phyloP scores from a whole-genome alignment of 2,797 vertebrate species.

The Lemur catta region DNA sequence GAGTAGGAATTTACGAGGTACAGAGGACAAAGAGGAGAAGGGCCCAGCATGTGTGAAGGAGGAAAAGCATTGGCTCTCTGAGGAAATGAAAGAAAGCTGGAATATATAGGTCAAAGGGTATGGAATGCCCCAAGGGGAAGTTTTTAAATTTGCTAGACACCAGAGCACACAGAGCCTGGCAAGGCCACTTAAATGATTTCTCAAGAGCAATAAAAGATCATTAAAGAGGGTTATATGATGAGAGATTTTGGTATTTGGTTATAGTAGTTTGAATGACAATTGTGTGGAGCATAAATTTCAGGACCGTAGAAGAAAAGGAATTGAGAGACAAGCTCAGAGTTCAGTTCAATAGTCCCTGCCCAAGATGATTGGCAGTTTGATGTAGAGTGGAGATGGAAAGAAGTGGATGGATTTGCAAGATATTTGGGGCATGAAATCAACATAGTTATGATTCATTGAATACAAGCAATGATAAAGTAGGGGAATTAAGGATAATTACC shows the following conservation, averaged over 20 bases:
- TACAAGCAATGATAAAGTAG: background rate
- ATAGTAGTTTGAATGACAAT: background rate
- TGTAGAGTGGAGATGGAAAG: background rate
- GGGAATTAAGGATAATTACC: background rate
- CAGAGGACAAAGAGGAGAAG: background rate
- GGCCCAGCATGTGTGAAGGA: background rate
- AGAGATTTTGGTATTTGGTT: background rate
- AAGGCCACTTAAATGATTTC: background rate
- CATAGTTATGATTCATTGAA: background rate
- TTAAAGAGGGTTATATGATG: background rate
- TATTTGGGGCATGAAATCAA: background rate
- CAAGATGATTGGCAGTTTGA: background rate
- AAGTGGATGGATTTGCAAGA: background rate
- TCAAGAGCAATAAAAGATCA: background rate
- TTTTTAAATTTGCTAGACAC: background rate
- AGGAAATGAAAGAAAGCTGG: background rate
- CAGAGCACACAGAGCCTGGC: background rate
- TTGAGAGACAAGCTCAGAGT: background rate
- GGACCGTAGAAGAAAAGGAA: background rate
- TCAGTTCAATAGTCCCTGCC: background rate
- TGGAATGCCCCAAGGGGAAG: background rate
- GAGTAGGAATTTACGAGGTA: background rate
- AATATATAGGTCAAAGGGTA: background rate
- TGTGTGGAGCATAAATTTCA: background rate
- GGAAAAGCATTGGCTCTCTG: background rate